Evolutionary conservation across 2,888 invertebrate genomes (phyloP).

Genomic region (Drosophila mercatorum): DNA sequence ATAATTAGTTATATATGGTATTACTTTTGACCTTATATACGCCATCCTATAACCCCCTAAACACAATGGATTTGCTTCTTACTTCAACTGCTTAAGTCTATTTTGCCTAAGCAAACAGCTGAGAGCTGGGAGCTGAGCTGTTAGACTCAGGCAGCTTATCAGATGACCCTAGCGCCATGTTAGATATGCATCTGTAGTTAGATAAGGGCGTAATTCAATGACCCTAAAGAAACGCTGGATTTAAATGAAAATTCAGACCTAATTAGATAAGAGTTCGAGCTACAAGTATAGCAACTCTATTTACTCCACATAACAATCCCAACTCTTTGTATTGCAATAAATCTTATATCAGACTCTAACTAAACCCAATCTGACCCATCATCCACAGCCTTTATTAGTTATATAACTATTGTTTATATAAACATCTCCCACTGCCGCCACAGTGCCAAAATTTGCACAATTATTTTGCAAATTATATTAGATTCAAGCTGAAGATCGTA

Average conservation of each 20-base stretch:
- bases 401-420: slow-evolving; percentile 8
- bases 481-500: slow-evolving; percentile 31
- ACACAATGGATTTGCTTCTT: not conserved
- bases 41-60: not conserved
- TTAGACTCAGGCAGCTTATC: not conserved
- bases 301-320: not conserved
- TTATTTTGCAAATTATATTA: slow-evolving; percentile 11
- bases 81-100: not conserved
- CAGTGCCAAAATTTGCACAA: slow-evolving; percentile 6
- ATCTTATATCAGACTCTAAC: not conserved
- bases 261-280: not conserved
- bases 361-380: not conserved
- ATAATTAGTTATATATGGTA: not conserved
- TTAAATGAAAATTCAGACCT: not conserved
- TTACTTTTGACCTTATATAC: not conserved
- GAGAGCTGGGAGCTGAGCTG: not conserved
- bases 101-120: not conserved
- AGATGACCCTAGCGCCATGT: not conserved
- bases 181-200: not conserved
- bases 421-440: slow-evolving; percentile 1
- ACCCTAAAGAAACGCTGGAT: not conserved
- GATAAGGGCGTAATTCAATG: not conserved
- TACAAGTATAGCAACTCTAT: not conserved
- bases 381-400: slow-evolving; percentile 7
- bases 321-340: not conserved